These are phyloP conservation scores for Stenodera caucasica DNA, from an alignment of 2,888 invertebrate genomes.

Conservation along the genomic window DNA sequence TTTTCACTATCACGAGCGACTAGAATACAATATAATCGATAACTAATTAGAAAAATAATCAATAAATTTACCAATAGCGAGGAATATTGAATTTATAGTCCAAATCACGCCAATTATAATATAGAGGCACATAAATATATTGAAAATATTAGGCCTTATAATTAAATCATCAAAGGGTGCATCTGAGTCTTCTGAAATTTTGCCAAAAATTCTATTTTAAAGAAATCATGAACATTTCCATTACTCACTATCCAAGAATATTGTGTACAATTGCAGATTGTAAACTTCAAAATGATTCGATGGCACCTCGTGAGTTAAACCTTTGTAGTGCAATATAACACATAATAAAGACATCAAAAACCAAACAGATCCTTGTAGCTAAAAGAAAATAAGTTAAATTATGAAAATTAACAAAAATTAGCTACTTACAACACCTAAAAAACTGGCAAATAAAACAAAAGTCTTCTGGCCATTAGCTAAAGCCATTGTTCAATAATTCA, in stretches of 20 bases:
- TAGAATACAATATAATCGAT: constrained; percentile 26
- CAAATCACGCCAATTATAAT: constrained; percentile 33
- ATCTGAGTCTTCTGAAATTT: no score
- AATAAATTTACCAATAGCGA: constrained; percentile 32
- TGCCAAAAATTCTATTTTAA: no score
- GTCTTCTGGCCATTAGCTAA: background rate
- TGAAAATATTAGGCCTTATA: constrained; percentile 33
- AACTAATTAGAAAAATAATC: background rate
- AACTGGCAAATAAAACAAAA: background rate
- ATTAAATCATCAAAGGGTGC: constrained; percentile 22
- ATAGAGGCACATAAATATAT: constrained; percentile 38
- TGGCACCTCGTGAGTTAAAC: no score
- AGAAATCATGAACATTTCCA: no score
- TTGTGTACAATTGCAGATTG: no score
- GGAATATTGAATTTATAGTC: constrained; percentile 33
- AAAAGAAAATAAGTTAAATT: no score
- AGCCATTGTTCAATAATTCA: background rate
- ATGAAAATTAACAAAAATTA: no score
- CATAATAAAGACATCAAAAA: constrained; percentile 26
- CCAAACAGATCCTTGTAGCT: constrained; percentile 35
- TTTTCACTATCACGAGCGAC: constrained; percentile 28
- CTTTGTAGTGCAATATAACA: constrained; percentile 28
- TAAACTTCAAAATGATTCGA: no score
- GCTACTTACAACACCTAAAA: no score
- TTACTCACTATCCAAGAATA: no score